phyloP scores from a whole-genome alignment of 2,113 vertebrate species.

The Pycnonotus jocosus region DNA sequence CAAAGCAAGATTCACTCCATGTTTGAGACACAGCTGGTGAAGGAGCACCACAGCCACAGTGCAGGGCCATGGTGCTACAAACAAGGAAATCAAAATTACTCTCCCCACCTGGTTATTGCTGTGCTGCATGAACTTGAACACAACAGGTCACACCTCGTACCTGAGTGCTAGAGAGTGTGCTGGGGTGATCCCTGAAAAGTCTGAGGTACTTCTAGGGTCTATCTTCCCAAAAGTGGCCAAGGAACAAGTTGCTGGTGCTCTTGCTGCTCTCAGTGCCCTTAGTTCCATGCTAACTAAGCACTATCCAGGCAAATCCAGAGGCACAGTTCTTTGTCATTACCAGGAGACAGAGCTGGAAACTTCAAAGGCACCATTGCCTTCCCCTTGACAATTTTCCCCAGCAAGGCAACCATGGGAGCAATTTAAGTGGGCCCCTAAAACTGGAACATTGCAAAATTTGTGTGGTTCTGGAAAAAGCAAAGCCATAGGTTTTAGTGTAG shows the following conservation, averaged over 20 bases:
- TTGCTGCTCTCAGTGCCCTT: neutral
- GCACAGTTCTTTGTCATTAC: neutral
- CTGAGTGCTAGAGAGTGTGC: too few relatives aligned
- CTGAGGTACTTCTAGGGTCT: neutral
- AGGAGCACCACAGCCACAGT: neutral
- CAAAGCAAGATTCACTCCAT: neutral
- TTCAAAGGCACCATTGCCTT: neutral
- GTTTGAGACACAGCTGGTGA: neutral
- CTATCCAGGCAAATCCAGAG: neutral
- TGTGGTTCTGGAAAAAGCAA: neutral
- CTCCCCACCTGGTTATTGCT: neutral
- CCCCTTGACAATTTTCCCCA: neutral
- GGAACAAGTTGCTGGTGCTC: neutral
- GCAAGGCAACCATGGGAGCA: neutral
- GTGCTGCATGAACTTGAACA: neutral
- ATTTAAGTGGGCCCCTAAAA: neutral
- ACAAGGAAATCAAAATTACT: neutral
- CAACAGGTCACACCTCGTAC: neutral
- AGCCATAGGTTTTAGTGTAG: neutral
- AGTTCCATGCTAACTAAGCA: too few relatives aligned
- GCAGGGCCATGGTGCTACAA: neutral
- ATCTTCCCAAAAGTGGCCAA: neutral
- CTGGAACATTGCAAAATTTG: neutral
- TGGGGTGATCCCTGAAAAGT: too few relatives aligned
- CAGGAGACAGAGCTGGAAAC: neutral